Base-by-base conservation (phyloP, 2,888 invertebrate genomes). In the Oxytorus armatus region DNA sequence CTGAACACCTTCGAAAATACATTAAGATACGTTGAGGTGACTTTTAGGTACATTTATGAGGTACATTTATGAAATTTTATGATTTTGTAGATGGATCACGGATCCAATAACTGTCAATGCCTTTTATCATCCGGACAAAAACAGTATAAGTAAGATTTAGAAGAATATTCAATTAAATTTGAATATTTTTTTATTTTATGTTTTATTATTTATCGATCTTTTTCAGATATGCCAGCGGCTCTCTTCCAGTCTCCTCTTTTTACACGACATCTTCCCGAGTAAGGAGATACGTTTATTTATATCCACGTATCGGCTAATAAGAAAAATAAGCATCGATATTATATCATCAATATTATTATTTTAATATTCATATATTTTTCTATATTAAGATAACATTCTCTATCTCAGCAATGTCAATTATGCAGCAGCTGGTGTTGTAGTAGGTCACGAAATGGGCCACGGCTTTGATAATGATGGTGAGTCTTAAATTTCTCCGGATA, bases 81-180 rank as follows among this genome's bases (percentile, higher is more conserved):
- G 4, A n/a, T n/a, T n/a, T n/a, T n/a, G n/a, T n/a, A 18, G 90
- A 53, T 90, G 90, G 90, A 75, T 83, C 8, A 84, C 83, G 0
- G 85, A 87, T 59, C 92, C 92, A 0, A 89, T 91, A 16, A 89
- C 89, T 57, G 91, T 92, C 1, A 92, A 92, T 82, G 92, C 92
- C 11, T 92, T 87, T 78, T 91, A 92, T 74, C 88, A 88, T 25
- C 51, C 29, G 1, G 53, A 23, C 23, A 16, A 55, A 11, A 69
- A 69, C 21, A 55, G 39, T 53, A 47, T 69, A 4, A 69, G 69
- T 69, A 36, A 55, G 69, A 42, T 18, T 21, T 55, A 5, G n/a
- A 51, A 57, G n/a, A n/a, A 39, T 36, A 8, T 36, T 36, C 10
- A 7, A 36, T 8, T 4, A 7, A 47, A 1, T 14, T 14, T 10